These are phyloP conservation scores for Mesembrinibis cayennensis DNA, from an alignment of 2,113 vertebrate genomes.

Conservation along the genomic window DNA sequence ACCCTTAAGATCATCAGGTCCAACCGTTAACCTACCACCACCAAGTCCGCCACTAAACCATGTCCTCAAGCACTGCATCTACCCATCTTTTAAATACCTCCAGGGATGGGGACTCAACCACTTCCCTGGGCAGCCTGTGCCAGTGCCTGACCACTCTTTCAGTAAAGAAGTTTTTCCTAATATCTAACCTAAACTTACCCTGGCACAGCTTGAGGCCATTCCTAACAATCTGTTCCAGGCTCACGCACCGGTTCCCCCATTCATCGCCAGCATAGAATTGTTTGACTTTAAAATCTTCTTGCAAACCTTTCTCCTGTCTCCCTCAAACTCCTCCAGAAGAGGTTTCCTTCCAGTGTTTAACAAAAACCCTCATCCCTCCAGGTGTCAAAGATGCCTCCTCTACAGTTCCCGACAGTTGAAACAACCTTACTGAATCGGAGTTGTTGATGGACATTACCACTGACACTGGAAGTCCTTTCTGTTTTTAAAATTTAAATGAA, in stretches of 20 bases:
- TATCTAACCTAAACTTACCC: too few species aligned
- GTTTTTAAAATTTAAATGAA: not conserved
- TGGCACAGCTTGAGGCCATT: too few species aligned
- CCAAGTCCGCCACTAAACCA: too few species aligned
- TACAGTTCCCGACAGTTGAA: not conserved
- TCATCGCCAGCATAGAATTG: not conserved
- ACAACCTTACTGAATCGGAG: not conserved
- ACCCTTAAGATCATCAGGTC: too few species aligned
- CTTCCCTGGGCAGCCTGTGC: too few species aligned
- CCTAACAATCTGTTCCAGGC: not conserved
- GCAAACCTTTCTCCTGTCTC: not conserved
- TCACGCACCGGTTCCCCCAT: not conserved
- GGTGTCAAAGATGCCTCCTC: not conserved
- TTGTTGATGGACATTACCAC: fast-evolving
- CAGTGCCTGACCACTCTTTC: too few species aligned
- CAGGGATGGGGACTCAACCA: too few species aligned
- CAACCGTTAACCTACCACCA: too few species aligned
- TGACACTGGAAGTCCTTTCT: not conserved
- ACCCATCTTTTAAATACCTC: too few species aligned
- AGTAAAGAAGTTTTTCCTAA: too few species aligned
- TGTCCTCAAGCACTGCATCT: too few species aligned
- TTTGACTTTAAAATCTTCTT: not conserved
- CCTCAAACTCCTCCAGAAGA: not conserved
- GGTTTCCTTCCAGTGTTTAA: not conserved
- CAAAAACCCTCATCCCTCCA: not conserved